phyloP scores from a whole-genome alignment of 1,140 invertebrate genomes.

The Archivesica marissinica region DNA sequence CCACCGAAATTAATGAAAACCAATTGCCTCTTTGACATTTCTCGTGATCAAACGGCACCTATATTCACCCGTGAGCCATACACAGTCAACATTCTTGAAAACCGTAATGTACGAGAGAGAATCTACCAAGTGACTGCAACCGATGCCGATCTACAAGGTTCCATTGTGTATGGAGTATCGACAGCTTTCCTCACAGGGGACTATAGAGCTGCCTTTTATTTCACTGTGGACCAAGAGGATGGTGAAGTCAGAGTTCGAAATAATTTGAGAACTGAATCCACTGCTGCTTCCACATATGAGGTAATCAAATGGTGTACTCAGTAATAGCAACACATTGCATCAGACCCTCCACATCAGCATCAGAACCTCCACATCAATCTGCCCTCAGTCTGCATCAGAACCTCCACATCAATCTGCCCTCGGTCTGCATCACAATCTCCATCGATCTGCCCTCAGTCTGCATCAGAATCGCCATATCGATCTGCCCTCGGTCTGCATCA shows the following conservation, averaged over 20 bases:
- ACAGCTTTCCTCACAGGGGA: constrained; percentile 68
- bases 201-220: constrained; percentile 69
- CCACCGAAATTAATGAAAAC: constrained; percentile 25
- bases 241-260: constrained; percentile 65
- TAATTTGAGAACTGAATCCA: constrained; percentile 60
- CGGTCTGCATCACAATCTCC: too few relatives aligned
- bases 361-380: too few relatives aligned
- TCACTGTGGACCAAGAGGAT: constrained; percentile 62
- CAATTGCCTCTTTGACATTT: constrained; percentile 58
- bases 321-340: too few relatives aligned
- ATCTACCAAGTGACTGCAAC: constrained; percentile 69
- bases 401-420: too few relatives aligned
- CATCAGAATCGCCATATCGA: too few relatives aligned
- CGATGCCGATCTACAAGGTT: constrained; percentile 85
- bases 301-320: too few relatives aligned
- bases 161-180: constrained; percentile 54
- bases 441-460: too few relatives aligned
- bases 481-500: too few relatives aligned
- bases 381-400: too few relatives aligned
- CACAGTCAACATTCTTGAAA: constrained; percentile 60
- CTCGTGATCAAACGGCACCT: constrained; percentile 65
- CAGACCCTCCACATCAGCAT: too few relatives aligned
- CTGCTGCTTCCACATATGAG: constrained; percentile 24
- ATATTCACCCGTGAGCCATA: constrained; percentile 70
- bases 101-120: constrained; percentile 54